These are phyloP conservation scores for Sciurus niger DNA, from an alignment of 2,113 vertebrate species.

Conservation along the genomic window DNA sequence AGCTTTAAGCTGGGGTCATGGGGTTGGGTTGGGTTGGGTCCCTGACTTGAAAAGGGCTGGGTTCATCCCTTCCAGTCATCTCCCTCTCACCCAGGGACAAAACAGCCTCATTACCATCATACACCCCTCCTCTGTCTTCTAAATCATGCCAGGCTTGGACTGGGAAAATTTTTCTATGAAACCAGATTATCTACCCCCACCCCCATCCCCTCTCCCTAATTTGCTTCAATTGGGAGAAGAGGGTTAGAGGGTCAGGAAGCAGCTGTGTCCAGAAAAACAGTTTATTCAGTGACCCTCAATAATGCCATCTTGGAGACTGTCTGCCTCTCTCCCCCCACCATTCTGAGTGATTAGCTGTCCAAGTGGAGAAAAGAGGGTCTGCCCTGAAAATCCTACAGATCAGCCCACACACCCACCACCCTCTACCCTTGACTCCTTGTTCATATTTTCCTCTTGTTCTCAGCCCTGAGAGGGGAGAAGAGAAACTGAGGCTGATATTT, in stretches of 20 bases:
- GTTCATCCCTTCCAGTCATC: conserved; percentile 33
- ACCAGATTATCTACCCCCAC: conserved; percentile 57
- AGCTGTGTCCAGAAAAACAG: conserved; percentile 53
- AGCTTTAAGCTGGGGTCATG: conserved; percentile 63
- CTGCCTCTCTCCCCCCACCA: not conserved
- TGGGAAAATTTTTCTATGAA: conserved; percentile 82
- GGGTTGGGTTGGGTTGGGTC: conserved; percentile 56
- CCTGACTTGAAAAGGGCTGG: conserved; percentile 61
- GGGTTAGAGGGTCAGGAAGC: conserved; percentile 42
- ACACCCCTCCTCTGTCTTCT: conserved; percentile 64
- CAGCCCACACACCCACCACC: not conserved
- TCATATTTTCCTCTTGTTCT: conserved; percentile 17
- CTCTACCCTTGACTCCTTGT: not conserved
- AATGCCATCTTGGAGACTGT: conserved; percentile 33
- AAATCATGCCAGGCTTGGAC: conserved; percentile 67
- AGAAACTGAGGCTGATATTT: conserved; percentile 64
- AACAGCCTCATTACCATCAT: not conserved
- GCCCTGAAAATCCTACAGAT: not conserved
- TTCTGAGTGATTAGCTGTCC: conserved; percentile 9
- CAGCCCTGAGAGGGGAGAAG: not conserved
- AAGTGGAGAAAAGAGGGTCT: conserved; percentile 14
- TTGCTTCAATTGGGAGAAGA: conserved; percentile 5
- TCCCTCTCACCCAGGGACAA: not conserved
- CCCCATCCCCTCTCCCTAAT: not conserved
- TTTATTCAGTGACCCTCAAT: conserved; percentile 43